Conservation (phyloP, 2,113 vertebrate genomes). For the Ibidorhyncha struthersii region DNA sequence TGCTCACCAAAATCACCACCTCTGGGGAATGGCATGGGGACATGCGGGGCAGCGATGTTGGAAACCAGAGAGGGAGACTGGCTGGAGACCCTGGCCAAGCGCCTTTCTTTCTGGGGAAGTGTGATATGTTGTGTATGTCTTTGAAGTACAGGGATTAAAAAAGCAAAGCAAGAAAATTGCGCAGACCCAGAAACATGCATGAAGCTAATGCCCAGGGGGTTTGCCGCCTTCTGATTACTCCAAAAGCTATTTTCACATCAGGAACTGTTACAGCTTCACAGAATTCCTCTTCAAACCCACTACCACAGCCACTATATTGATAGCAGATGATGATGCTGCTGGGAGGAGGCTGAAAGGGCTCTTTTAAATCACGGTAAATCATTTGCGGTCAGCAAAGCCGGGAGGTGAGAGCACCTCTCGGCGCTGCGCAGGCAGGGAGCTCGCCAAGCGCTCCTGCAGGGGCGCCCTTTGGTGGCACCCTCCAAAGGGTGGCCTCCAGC, state of each 20-base stretch:
- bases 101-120: background rate
- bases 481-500: background rate
- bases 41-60: background rate
- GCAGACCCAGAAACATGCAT: background rate
- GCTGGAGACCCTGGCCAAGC: background rate
- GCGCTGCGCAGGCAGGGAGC: background rate
- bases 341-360: background rate
- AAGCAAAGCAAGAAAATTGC: background rate
- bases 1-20: rapidly evolving
- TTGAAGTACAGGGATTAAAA: background rate
- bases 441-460: rapidly evolving
- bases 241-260: constrained; percentile 34
- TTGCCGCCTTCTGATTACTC: background rate
- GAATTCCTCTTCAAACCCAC: background rate
- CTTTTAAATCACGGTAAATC: background rate
- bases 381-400: background rate
- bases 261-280: background rate
- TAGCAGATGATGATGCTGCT: background rate
- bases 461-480: background rate
- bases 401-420: background rate
- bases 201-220: background rate
- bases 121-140: background rate
- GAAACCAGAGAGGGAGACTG: background rate
- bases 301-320: background rate
- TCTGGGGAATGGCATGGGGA: background rate